These are phyloP conservation scores for Gerris lacustris DNA, from an alignment of 2,888 invertebrate genomes.

Conservation along the genomic window DNA sequence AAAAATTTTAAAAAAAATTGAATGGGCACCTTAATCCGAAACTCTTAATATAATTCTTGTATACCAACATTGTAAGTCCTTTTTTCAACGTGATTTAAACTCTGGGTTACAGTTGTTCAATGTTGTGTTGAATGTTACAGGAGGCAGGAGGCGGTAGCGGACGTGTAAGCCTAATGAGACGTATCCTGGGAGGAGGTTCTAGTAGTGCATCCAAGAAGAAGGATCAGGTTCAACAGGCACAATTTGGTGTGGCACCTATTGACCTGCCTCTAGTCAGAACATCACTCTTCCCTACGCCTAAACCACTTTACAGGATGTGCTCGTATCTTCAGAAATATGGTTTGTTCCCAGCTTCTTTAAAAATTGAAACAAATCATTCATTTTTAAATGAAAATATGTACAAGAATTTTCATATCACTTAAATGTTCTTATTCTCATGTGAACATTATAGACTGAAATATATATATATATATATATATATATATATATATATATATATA, in stretches of 20 bases:
- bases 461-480: no score
- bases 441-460: no score
- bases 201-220: constrained; percentile 11
- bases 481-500: no score
- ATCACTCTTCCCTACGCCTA: constrained; percentile 30
- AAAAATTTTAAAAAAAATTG: no score
- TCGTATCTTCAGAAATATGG: constrained; percentile 35
- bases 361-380: not conserved
- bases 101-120: no score
- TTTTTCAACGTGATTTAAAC: no score
- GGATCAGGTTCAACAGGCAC: constrained; percentile 19
- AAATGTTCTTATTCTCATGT: no score
- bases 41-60: no score
- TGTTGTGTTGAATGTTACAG: not conserved
- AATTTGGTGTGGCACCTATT: constrained; percentile 32
- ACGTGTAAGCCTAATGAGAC: constrained; percentile 26
- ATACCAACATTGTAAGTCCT: no score
- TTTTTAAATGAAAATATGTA: not conserved
- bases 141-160: constrained; percentile 16
- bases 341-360: constrained; percentile 25
- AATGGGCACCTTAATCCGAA: no score
- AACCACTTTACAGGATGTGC: constrained; percentile 34
- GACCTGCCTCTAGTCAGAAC: constrained; percentile 33
- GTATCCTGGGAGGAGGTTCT: constrained; percentile 26
- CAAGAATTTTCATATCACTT: no score